phyloP scores from a whole-genome alignment of 2,888 invertebrate genomes.

The Cerastoderma edule region DNA sequence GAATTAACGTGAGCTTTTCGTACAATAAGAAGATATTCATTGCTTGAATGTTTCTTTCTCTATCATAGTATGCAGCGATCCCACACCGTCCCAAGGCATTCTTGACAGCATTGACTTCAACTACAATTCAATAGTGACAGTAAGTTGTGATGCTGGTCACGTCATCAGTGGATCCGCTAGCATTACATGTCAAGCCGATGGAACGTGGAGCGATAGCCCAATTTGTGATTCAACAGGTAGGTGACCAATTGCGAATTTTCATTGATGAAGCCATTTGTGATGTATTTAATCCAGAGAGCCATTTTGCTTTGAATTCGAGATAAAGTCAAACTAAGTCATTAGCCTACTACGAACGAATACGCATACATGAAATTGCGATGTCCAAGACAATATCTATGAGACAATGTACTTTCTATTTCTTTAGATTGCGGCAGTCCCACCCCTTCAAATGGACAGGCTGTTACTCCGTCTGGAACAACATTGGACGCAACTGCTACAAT shows the following conservation, averaged over 20 bases:
- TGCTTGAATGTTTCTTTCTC: not conserved
- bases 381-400: no score
- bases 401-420: slow-evolving; percentile 15
- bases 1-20: not conserved
- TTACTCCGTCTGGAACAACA: slow-evolving; percentile 22
- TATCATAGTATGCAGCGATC: slow-evolving; percentile 28
- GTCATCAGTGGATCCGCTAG: not conserved
- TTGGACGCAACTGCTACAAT: slow-evolving; percentile 22
- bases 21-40: not conserved
- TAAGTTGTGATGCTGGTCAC: slow-evolving; percentile 22
- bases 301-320: no score
- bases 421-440: slow-evolving; percentile 40
- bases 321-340: no score
- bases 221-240: slow-evolving; percentile 24
- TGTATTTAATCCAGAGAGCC: no score
- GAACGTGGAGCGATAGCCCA: slow-evolving; percentile 29
- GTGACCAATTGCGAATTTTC: no score
- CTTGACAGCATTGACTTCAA: not conserved
- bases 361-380: no score
- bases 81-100: slow-evolving; percentile 16
- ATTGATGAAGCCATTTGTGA: no score
- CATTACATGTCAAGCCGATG: slow-evolving; percentile 24
- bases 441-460: slow-evolving; percentile 26
- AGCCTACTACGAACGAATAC: no score
- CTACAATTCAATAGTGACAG: slow-evolving; percentile 11